These are phyloP conservation scores for Phymatocera aterrima DNA, from an alignment of 2,888 invertebrate genomes.

Conservation along the genomic window DNA sequence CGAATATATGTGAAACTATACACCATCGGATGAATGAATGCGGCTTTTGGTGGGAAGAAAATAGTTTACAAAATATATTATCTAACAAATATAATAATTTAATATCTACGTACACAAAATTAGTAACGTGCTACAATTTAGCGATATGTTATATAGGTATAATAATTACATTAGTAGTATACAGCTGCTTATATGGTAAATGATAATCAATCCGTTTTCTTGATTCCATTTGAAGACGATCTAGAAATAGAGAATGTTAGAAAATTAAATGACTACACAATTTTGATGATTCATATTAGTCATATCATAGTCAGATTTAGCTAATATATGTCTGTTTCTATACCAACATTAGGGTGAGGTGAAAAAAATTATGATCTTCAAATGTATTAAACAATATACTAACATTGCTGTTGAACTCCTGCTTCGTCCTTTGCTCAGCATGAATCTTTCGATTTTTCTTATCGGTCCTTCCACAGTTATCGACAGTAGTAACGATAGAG, in stretches of 20 bases:
- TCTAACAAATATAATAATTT: background rate
- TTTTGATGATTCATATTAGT: background rate
- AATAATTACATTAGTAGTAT: background rate
- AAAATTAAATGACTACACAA: background rate
- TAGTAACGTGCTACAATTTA: too few species aligned
- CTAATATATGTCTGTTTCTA: too few species aligned
- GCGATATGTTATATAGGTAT: too few species aligned
- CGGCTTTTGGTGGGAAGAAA: background rate
- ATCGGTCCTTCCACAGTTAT: slow-evolving; percentile 63
- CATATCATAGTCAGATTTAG: too few species aligned
- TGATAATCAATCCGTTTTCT: background rate
- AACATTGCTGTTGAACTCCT: background rate
- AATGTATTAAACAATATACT: background rate
- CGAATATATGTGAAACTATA: too few species aligned
- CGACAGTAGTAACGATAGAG: slow-evolving; percentile 57
- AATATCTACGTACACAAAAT: too few species aligned
- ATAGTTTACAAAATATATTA: background rate
- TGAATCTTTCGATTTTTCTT: slow-evolving; percentile 60
- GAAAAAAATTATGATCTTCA: background rate
- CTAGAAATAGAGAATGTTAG: background rate
- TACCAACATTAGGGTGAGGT: too few species aligned
- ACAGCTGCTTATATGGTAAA: background rate
- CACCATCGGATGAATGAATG: too few species aligned
- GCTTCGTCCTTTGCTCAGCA: slow-evolving; percentile 53
- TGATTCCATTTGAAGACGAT: slow-evolving; percentile 8